Evolutionary conservation across 2,888 invertebrate species (phyloP), one percentile per base, ranked within the genome.

Genomic region (Cyrtodaria siliqua): DNA sequence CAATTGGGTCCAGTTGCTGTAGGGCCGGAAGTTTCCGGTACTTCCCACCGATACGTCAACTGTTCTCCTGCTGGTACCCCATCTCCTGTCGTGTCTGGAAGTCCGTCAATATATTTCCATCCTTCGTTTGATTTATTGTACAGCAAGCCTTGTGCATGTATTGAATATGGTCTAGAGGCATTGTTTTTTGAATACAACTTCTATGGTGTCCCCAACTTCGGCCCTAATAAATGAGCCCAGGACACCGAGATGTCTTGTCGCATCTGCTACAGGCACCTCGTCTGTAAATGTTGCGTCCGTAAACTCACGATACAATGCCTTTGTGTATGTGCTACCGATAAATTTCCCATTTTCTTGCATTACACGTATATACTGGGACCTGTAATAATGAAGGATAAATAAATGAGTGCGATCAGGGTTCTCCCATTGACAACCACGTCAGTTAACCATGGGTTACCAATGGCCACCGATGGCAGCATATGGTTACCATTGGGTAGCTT

Each of bases 181-280:
- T 78, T 82, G 62, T 85, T 86, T 64, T n/a, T 75, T 84, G 52
- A 80, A 85, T 1, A 72, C 63, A 38, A 89, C 83, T 55, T 83
- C 77, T n/a, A 88, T 71, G 0, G 56, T 72, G 52, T 91, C 91
- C 0, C 90, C 90, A n/a, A 89, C 87, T 78, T 87, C 86, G 4
- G 85, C 89, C 49, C 79, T 79, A 16, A 91, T 84, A 29, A 86
- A 84, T 0, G 91, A 91, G 12, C 91, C 91, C 0, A 83, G 49
- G 1, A 85, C 63, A 44, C 86, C 86, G 8, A 86, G 72, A 61
- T 86, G 86, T 8, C 56, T 42, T n/a, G 68, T 66, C 18, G 67
- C 63, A 1, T 66, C 26, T 0, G 72, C 60, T 1, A 77, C 63
- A 2, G 73, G 56, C 47, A 74, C 71, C 23, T 67, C 68, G 12